These are phyloP conservation scores for Muntiacus reevesi DNA, from an alignment of 2,113 vertebrate species.

Conservation along the genomic window DNA sequence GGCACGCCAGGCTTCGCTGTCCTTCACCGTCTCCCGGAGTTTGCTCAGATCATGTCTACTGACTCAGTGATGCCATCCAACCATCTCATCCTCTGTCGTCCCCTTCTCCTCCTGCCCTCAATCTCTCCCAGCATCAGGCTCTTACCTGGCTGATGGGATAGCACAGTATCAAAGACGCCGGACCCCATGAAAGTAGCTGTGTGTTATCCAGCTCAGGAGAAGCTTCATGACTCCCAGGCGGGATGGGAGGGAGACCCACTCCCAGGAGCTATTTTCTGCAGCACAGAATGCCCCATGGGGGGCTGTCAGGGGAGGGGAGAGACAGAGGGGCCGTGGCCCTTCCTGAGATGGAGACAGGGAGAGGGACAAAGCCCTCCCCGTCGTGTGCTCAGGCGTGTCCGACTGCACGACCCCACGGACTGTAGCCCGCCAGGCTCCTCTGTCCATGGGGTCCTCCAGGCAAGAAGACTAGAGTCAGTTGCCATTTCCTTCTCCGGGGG, in stretches of 20 bases:
- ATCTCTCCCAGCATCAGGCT: neutral
- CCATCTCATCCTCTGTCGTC: neutral
- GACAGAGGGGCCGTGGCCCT: fast-evolving
- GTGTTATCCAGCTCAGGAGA: fast-evolving
- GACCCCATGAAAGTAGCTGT: constrained; percentile 59
- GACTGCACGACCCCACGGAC: fast-evolving
- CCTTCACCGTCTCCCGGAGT: neutral
- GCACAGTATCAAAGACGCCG: constrained; percentile 51
- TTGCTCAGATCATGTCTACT: neutral
- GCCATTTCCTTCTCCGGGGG: neutral
- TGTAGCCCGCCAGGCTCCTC: neutral
- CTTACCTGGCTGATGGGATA: constrained; percentile 56
- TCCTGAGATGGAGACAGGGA: fast-evolving
- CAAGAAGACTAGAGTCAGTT: neutral
- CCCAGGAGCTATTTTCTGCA: fast-evolving
- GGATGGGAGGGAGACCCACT: neutral
- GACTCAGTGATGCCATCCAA: neutral
- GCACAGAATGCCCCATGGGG: fast-evolving
- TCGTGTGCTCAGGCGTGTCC: neutral
- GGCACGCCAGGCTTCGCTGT: neutral
- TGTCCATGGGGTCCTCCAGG: neutral
- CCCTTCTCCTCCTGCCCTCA: neutral
- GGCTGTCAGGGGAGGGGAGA: neutral
- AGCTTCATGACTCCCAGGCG: fast-evolving
- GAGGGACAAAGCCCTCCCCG: neutral